Conservation (phyloP, 2,888 invertebrate species). For the Reticulitermes lucifugus region DNA sequence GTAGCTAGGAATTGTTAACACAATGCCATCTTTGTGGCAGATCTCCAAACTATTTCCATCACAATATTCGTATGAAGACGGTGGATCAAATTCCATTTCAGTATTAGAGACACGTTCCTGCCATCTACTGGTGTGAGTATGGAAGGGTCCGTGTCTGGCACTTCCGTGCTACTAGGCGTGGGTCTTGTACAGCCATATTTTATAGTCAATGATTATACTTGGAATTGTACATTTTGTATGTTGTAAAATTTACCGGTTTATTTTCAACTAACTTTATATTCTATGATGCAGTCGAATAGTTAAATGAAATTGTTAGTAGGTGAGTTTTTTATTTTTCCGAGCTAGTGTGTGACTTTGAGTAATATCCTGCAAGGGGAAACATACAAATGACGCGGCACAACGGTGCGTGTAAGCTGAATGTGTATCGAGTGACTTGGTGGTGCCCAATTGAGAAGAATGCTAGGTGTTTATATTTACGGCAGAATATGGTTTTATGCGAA, state of each 20-base stretch:
- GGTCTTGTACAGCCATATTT: slow-evolving; percentile 8
- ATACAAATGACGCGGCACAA: slow-evolving; percentile 35
- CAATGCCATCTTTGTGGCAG: not conserved
- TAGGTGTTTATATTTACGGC: slow-evolving; percentile 13
- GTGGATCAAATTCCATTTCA: not conserved
- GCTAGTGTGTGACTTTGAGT: not conserved
- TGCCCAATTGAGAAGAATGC: slow-evolving; percentile 1
- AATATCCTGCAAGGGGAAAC: not conserved
- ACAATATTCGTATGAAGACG: not conserved
- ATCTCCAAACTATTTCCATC: not conserved
- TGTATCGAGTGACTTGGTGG: slow-evolving; percentile 17
- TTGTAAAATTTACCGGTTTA: slow-evolving; percentile 49
- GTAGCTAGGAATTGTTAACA: not conserved
- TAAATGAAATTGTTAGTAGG: slow-evolving; percentile 40
- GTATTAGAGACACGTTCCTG: not conserved
- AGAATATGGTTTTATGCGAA: not conserved
- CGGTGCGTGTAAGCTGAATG: slow-evolving; percentile 16
- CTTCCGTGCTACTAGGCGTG: not conserved
- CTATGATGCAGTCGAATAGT: slow-evolving; percentile 42
- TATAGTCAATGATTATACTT: slow-evolving; percentile 47
- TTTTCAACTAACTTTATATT: slow-evolving; percentile 35
- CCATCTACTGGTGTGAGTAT: slow-evolving; percentile 16
- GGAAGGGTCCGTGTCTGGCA: too few species aligned
- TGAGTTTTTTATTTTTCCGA: slow-evolving; percentile 6
- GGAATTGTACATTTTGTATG: slow-evolving; percentile 48